These are phyloP conservation scores for Drosophila obscura DNA, from an alignment of 1,140 invertebrate genomes.

Conservation along the genomic window DNA sequence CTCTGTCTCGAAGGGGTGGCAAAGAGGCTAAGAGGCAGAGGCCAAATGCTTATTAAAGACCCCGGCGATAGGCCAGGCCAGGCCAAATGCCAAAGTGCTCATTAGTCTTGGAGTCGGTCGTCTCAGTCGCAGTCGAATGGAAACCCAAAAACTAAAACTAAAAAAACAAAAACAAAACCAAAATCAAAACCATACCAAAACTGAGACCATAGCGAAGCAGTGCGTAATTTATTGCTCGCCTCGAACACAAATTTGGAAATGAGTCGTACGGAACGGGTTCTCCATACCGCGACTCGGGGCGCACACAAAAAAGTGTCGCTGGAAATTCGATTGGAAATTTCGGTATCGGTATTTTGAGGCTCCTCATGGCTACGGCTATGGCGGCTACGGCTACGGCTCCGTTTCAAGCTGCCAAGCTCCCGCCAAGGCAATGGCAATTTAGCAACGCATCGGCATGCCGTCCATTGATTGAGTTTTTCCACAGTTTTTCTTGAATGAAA, in stretches of 20 bases:
- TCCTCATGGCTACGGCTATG: too few relatives aligned
- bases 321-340: slow-evolving; percentile 36
- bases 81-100: slow-evolving; percentile 78
- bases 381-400: too few relatives aligned
- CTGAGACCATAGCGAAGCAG: slow-evolving; percentile 43
- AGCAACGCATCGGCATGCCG: slow-evolving; percentile 70
- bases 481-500: slow-evolving; percentile 61
- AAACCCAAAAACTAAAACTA: slow-evolving; percentile 21
- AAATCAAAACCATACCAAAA: slow-evolving; percentile 8
- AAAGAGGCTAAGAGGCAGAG: neutral
- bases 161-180: slow-evolving; percentile 15
- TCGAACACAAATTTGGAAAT: slow-evolving; percentile 60
- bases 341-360: slow-evolving; percentile 38
- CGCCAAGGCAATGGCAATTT: slow-evolving; percentile 64
- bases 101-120: slow-evolving; percentile 59
- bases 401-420: too few relatives aligned
- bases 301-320: slow-evolving; percentile 58
- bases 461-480: slow-evolving; percentile 77
- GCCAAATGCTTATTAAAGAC: slow-evolving; percentile 60
- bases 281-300: slow-evolving; percentile 1
- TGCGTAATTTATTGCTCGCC: slow-evolving; percentile 75
- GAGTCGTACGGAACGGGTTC: slow-evolving; percentile 27
- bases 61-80: slow-evolving; percentile 50
- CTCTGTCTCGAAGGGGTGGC: slow-evolving; percentile 15
- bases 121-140: too few relatives aligned